These are phyloP conservation scores for Thalassaphorura encarpata DNA, from an alignment of 1,140 invertebrate species.

Conservation along the genomic window DNA sequence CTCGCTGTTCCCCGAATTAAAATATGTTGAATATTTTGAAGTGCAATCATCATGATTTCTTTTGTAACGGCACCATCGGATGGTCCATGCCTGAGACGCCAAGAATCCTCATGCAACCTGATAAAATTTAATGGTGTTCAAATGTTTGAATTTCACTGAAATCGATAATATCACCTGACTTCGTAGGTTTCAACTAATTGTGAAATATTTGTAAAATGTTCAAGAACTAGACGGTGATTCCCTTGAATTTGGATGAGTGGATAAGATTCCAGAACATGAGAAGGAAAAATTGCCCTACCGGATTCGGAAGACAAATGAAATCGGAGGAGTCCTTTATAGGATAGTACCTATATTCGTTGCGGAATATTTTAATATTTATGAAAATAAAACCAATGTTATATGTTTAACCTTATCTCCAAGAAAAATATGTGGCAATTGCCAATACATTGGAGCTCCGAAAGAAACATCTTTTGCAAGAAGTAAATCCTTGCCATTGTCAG, in stretches of 20 bases:
- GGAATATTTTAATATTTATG: conserved; percentile 7
- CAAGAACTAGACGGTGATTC: conserved; percentile 60
- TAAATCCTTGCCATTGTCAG: conserved; percentile 51
- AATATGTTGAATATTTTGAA: conserved; percentile 75
- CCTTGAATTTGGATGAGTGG: conserved; percentile 76
- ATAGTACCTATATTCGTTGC: conserved; percentile 64
- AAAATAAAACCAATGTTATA: background rate
- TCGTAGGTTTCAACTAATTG: background rate
- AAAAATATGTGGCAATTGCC: conserved; percentile 70
- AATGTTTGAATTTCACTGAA: conserved; percentile 28
- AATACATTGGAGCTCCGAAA: conserved; percentile 70
- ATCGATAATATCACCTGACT: background rate
- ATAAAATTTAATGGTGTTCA: conserved; percentile 34
- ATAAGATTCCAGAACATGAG: conserved; percentile 52
- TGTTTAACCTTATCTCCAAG: conserved; percentile 79
- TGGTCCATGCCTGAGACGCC: conserved; percentile 52
- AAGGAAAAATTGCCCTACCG: conserved; percentile 42
- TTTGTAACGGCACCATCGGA: conserved; percentile 51
- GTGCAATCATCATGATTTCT: conserved; percentile 72
- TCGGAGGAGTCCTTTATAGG: conserved; percentile 81
- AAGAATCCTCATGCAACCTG: conserved; percentile 52
- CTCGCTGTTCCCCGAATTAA: conserved; percentile 68
- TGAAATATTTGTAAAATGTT: conserved; percentile 58
- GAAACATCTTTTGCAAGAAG: conserved; percentile 52
- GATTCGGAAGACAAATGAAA: conserved; percentile 64